Evolutionary conservation across 2,113 vertebrate genomes (phyloP).

Genomic region (Cavia porcellus): DNA sequence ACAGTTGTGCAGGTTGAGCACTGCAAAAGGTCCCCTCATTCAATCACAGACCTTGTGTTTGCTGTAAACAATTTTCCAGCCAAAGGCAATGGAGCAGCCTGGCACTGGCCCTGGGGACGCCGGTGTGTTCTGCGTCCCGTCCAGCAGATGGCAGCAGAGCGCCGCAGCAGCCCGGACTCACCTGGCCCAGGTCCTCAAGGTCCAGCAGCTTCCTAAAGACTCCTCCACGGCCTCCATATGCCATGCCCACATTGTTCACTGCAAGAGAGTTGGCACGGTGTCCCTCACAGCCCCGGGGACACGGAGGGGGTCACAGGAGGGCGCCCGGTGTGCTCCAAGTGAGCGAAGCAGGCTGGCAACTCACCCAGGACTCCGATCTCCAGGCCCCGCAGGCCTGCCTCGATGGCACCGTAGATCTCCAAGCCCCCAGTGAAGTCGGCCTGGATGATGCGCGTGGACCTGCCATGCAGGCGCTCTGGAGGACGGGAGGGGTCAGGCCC

Average conservation of each 20-base stretch:
- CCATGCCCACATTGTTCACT: background rate
- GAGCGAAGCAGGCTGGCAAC: background rate
- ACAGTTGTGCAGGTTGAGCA: too few relatives aligned
- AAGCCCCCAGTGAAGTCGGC: constrained; percentile 66
- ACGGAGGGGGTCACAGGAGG: background rate
- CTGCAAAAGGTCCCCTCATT: too few relatives aligned
- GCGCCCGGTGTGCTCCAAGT: background rate
- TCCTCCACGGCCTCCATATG: too few relatives aligned
- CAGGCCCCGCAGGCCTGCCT: constrained; percentile 83
- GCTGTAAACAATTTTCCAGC: too few relatives aligned
- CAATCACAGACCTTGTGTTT: too few relatives aligned
- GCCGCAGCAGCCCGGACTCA: too few relatives aligned
- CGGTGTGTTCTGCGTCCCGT: too few relatives aligned
- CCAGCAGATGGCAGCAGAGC: too few relatives aligned
- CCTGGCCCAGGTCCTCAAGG: too few relatives aligned
- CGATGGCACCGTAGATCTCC: constrained; percentile 86
- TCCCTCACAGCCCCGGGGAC: background rate
- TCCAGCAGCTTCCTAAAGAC: too few relatives aligned
- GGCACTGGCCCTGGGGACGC: background rate
- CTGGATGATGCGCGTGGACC: too few relatives aligned
- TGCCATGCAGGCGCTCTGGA: constrained; percentile 82
- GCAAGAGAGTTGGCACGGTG: background rate
- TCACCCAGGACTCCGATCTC: constrained; percentile 91
- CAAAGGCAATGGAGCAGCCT: too few relatives aligned
- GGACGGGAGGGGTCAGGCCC: background rate